phyloP scores from a whole-genome alignment of 2,797 vertebrate species.

The Enteromius viviparus region DNA sequence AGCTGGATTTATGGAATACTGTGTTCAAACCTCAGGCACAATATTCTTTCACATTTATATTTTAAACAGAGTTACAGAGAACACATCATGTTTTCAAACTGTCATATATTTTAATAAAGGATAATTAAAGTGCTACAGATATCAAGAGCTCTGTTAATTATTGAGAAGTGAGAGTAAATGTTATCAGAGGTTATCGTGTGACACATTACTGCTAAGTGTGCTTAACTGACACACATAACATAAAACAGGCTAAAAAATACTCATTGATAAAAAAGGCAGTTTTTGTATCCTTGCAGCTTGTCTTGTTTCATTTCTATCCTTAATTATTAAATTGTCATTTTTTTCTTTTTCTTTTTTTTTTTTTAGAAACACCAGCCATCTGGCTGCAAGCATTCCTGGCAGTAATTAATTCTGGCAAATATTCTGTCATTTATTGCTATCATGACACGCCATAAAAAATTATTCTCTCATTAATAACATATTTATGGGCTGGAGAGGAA shows the following conservation, averaged over 20 bases:
- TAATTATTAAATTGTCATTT: neutral
- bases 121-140: slow-evolving; percentile 6
- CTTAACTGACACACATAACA: neutral
- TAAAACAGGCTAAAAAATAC: slow-evolving; percentile 19
- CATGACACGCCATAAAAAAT: slow-evolving; percentile 26
- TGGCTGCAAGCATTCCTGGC: slow-evolving; percentile 28
- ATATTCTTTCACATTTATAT: neutral
- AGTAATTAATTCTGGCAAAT: slow-evolving; percentile 38
- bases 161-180: neutral
- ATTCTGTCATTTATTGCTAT: slow-evolving; percentile 23
- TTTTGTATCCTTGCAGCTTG: neutral
- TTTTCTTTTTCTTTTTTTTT: neutral
- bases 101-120: slow-evolving; percentile 6
- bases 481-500: slow-evolving; percentile 37
- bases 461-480: slow-evolving; percentile 33
- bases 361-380: slow-evolving; percentile 28
- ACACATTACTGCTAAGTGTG: slow-evolving; percentile 17
- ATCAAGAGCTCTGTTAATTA: neutral
- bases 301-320: neutral
- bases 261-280: neutral
- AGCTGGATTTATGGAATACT: neutral
- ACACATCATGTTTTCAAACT: neutral
- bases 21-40: neutral
- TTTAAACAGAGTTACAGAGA: neutral
- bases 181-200: neutral